Percentiles rank a stretch among this genome's conserved stretches.
Evolutionary conservation across 2,888 invertebrate genomes (phyloP).

Genomic region (Deroplatys truncata): DNA sequence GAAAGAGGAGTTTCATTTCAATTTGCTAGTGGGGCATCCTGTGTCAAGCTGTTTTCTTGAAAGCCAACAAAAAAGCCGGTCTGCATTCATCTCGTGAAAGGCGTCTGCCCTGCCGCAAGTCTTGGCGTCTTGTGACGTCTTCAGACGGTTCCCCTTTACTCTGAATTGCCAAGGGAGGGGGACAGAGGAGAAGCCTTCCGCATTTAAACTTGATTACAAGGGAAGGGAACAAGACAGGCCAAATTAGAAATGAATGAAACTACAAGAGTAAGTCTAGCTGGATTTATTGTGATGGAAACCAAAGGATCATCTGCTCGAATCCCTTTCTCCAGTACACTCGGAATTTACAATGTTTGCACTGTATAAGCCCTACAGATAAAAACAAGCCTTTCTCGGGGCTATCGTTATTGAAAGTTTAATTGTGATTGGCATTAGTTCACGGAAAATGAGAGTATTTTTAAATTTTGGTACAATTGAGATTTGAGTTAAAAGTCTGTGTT

Average conservation of each 20-base stretch:
- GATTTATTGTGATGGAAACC: background rate
- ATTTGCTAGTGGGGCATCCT: background rate
- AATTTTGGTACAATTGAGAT: no score
- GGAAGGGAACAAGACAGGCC: background rate
- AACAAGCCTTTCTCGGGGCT: no score
- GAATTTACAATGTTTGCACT: background rate
- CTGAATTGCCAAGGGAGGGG: background rate
- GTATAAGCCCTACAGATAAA: no score
- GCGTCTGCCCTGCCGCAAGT: background rate
- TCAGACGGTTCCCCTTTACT: background rate
- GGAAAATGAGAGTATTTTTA: no score
- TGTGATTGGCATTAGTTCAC: no score
- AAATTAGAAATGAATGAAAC: background rate
- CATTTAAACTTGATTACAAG: background rate
- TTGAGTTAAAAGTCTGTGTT: no score
- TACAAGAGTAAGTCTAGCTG: background rate
- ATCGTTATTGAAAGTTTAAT: no score
- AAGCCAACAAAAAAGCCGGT: background rate
- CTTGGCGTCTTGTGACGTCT: background rate
- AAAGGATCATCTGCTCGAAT: background rate
- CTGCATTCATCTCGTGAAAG: background rate
- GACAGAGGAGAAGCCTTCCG: background rate
- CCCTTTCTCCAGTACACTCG: background rate
- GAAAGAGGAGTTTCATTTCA: background rate
- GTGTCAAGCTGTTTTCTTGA: background rate